Base-by-base conservation (phyloP, 2,888 invertebrate species). In the Hydrotaea cyrtoneurina region DNA sequence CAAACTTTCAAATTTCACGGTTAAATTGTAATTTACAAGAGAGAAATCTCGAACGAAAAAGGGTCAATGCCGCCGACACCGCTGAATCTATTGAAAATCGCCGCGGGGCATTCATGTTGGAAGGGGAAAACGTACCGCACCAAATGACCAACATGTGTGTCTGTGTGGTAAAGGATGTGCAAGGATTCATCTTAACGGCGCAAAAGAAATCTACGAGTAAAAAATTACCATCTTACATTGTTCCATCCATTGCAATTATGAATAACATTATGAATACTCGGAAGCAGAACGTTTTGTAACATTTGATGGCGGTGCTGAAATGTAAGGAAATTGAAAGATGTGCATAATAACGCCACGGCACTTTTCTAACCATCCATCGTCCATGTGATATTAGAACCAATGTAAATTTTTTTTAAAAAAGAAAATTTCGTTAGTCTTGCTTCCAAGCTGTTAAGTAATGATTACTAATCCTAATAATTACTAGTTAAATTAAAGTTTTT, bases 1-100 rank as follows among this genome's bases (percentile, higher is more conserved):
- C 36, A 43, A 80, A 46, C 71, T 82, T 80, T 78, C 26, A 80
- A 64, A 80, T 80, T 83, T 80, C 80, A 83, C 74, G 85, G 78
- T 76, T 76, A 78, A 80, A 79, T 79, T 82, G 43, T 62, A 80
- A 57, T 73, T 46, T 77, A 80, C 73, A 77, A 59, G 46, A 46
- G 46, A 46, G 69, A 31, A 78, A 62, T 17, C 55, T 13, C 19
- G 13, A 19, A 19, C 13, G 69, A 66, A 31, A 55, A 80, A 69
- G 74, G 80, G 78, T 80, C 75, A 21, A 62, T 64, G 13, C 31
- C 39, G 50, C 75, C 72, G 17, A 69, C 50, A 31, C 31, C 31
- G 7, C 7, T 31, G 17, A 43, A 21, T 19, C 43, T 69, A 43
- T 69, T 69, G 46, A 77, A 74, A 83, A 80, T 64, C 79, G 73